Base-by-base conservation (phyloP, 2,797 vertebrate species). In the Stomatorhinus walkeri region DNA sequence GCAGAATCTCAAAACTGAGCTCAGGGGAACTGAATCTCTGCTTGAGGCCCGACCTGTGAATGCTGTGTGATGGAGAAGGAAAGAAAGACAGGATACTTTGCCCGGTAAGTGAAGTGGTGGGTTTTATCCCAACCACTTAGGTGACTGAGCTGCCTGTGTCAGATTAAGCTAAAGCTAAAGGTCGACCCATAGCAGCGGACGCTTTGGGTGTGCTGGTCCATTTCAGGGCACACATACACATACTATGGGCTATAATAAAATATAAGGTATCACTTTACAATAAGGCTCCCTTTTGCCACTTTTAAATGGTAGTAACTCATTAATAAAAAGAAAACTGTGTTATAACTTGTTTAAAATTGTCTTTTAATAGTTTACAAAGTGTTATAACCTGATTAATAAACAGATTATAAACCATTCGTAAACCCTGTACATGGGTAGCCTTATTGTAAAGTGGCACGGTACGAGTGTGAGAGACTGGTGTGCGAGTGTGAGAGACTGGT, bases 11-110 rank as follows among this genome's bases (percentile, higher is more conserved):
- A 48, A 9, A 24, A 46, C 10, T 84, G 81, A 84, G 40, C n/a
- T 52, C 51, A 19, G 85, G 49, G 12, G 22, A 36, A 14, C 24
- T 40, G 51, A 54, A 28, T 8, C 16, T 56, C 24, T 6, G 12
- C 19, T 22, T 8, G 85, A 86, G 51, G 52, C 51, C 24, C 7
- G 28, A 40, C 19, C 85, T 24, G 10, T 86, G 28, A 86, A 32
- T 54, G 49, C 10, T 4, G 49, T 40, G 49, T 51, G 28, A 86
- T 86, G 85, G 85, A 86, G 28, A 86, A 59, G 14, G 85, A 86
- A 51, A 36, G 16, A 19, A 96, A 95, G 91, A 93, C 93, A 10
- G 95, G 96, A 81, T 96, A 96, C 90, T 96, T 96, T 89, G 93
- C 95, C 90, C 95, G 95, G 96, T 96, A 93, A 93, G 91, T 2